Conservation (phyloP, 2,113 vertebrate species). For the Daubentonia madagascariensis region DNA sequence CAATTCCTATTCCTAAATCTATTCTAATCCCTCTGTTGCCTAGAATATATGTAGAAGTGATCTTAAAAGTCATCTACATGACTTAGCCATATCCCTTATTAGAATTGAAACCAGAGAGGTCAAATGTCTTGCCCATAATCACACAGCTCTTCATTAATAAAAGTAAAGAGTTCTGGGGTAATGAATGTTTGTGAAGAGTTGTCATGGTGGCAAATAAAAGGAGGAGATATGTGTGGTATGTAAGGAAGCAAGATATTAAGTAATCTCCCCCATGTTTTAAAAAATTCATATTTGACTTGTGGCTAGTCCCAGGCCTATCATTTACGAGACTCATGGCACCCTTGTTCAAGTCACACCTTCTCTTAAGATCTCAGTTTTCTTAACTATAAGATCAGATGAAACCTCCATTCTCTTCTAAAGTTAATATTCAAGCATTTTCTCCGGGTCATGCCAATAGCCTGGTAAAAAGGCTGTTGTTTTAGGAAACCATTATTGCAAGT, state of each 20-base stretch:
- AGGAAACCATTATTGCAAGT: neutral
- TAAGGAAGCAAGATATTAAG: neutral
- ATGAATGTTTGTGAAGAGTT: neutral
- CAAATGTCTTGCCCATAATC: neutral
- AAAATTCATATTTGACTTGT: neutral
- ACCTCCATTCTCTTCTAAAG: neutral
- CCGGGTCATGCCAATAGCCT: neutral
- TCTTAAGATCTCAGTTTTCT: conserved; percentile 24
- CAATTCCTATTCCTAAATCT: neutral
- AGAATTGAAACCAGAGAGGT: neutral
- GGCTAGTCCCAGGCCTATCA: neutral
- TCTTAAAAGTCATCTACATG: neutral
- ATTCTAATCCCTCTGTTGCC: neutral
- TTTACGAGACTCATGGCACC: neutral
- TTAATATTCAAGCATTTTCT: neutral
- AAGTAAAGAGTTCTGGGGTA: neutral
- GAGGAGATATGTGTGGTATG: neutral
- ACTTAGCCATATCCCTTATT: neutral
- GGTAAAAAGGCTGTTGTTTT: neutral
- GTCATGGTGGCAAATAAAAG: neutral
- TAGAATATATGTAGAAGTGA: neutral
- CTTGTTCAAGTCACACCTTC: neutral
- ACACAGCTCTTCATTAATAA: neutral
- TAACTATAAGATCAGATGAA: neutral
- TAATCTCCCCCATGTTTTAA: neutral